Evolutionary conservation across 2,797 vertebrate genomes (phyloP).

Genomic region (Champsocephalus esox): DNA sequence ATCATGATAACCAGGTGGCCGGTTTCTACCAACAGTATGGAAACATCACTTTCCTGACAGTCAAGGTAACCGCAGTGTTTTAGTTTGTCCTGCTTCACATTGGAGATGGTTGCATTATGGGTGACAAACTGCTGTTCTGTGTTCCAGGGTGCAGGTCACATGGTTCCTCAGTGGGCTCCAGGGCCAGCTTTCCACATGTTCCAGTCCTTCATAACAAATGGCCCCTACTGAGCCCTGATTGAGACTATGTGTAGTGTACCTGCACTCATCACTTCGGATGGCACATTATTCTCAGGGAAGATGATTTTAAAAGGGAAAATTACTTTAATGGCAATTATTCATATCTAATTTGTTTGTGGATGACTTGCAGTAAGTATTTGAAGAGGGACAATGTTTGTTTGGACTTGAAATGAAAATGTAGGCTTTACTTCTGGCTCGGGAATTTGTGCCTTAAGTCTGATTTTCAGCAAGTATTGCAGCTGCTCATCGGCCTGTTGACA

Average conservation of each 20-base stretch:
- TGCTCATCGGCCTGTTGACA: no score
- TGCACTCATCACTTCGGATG: constrained; percentile 25
- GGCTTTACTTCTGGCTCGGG: no score
- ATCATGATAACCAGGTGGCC: constrained; percentile 79
- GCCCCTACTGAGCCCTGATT: constrained; percentile 68
- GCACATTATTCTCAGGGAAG: constrained; percentile 63
- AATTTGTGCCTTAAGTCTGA: no score
- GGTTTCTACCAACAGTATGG: constrained; percentile 85
- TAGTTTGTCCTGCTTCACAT: neutral
- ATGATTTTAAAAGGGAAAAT: constrained; percentile 23
- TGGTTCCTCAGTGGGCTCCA: constrained; percentile 89
- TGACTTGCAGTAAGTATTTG: neutral
- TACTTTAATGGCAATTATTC: neutral
- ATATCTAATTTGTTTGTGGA: neutral
- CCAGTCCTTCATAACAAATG: constrained; percentile 81
- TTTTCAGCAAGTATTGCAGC: no score
- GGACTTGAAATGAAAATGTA: neutral
- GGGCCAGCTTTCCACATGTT: constrained; percentile 84
- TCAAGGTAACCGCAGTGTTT: constrained; percentile 76
- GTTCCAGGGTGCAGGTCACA: constrained; percentile 86
- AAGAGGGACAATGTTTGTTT: neutral
- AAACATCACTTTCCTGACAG: constrained; percentile 84
- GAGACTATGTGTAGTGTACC: neutral
- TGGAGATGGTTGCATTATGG: neutral
- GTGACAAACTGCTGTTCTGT: constrained; percentile 3